Percentiles rank a stretch among this genome's conserved stretches.
Evolutionary conservation across 2,888 invertebrate genomes (phyloP).

Genomic region (Mythimna lalbum): DNA sequence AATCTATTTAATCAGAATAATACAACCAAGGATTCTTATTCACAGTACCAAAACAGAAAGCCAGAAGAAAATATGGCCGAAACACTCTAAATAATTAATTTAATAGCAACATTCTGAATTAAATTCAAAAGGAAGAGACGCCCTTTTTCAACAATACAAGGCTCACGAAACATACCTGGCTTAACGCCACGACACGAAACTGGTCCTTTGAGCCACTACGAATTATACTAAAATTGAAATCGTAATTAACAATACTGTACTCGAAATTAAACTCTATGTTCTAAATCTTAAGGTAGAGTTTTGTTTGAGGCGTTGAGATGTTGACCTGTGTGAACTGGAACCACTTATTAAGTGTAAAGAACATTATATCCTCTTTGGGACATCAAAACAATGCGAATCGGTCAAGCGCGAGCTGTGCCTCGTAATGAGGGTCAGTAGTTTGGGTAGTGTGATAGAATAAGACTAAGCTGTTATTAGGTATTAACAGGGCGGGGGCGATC

Average conservation of each 20-base stretch:
- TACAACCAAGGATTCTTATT: slow-evolving; percentile 6
- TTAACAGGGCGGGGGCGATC: too few species aligned
- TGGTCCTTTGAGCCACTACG: slow-evolving; percentile 54
- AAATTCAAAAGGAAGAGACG: slow-evolving; percentile 29
- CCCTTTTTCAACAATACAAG: slow-evolving; percentile 46
- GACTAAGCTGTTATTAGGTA: slow-evolving; percentile 34
- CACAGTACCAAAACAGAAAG: background rate
- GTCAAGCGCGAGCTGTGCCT: slow-evolving; percentile 50
- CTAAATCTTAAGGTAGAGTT: slow-evolving; percentile 20
- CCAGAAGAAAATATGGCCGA: slow-evolving; percentile 1
- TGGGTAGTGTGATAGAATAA: slow-evolving; percentile 30
- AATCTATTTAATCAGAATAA: background rate
- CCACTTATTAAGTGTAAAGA: slow-evolving; percentile 68
- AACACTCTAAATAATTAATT: slow-evolving; percentile 38
- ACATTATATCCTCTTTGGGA: slow-evolving; percentile 62
- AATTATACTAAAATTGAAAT: slow-evolving; percentile 67
- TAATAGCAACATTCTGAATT: slow-evolving; percentile 30
- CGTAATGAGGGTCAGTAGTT: slow-evolving; percentile 43
- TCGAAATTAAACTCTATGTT: slow-evolving; percentile 26
- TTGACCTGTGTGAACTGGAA: slow-evolving; percentile 56
- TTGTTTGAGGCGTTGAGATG: slow-evolving; percentile 4
- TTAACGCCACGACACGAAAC: slow-evolving; percentile 43
- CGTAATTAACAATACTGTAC: slow-evolving; percentile 56
- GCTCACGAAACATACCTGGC: slow-evolving; percentile 44
- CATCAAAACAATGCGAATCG: slow-evolving; percentile 63